Percentiles rank a stretch among this genome's conserved stretches.
phyloP scores from a whole-genome alignment of 1,140 invertebrate species.

The Scaptomyza pallida region DNA sequence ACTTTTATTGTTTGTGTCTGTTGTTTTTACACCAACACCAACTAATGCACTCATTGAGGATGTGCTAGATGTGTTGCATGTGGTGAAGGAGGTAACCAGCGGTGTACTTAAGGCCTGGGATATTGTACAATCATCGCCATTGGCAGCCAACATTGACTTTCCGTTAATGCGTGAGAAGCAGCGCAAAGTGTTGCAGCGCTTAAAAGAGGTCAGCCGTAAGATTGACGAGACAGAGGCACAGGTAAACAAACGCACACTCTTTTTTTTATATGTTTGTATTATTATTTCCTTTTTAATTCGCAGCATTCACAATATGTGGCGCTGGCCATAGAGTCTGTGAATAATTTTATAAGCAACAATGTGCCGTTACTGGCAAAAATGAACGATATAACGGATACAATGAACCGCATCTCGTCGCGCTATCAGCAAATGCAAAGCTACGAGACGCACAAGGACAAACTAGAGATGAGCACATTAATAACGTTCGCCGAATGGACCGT shows the following conservation, averaged over 20 bases:
- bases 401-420: conserved; percentile 86
- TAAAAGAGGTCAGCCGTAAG: conserved; percentile 84
- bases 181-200: conserved; percentile 84
- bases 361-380: conserved; percentile 85
- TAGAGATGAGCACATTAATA: conserved; percentile 87
- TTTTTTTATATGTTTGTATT: not conserved
- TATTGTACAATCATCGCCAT: conserved; percentile 85
- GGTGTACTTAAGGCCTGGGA: conserved; percentile 87
- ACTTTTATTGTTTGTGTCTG: conserved; percentile 26
- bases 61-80: conserved; percentile 86
- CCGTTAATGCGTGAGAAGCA: conserved; percentile 86
- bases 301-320: conserved; percentile 73
- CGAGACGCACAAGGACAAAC: conserved; percentile 84
- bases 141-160: conserved; percentile 85
- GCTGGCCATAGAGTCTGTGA: conserved; percentile 76
- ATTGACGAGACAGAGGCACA: conserved; percentile 82
- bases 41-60: conserved; percentile 85
- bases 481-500: conserved; percentile 88
- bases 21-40: conserved; percentile 39
- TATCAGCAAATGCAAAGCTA: conserved; percentile 86
- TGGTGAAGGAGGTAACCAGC: conserved; percentile 86
- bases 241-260: conserved; percentile 47
- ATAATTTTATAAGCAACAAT: conserved; percentile 67
- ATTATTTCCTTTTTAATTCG: not conserved
- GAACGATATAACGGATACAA: conserved; percentile 86